A percentile compares a stretch with the other conserved stretches of the same genome.
These are phyloP conservation scores for Xenopus laevis DNA, from an alignment of 2,113 vertebrate species.

Conservation along the genomic window DNA sequence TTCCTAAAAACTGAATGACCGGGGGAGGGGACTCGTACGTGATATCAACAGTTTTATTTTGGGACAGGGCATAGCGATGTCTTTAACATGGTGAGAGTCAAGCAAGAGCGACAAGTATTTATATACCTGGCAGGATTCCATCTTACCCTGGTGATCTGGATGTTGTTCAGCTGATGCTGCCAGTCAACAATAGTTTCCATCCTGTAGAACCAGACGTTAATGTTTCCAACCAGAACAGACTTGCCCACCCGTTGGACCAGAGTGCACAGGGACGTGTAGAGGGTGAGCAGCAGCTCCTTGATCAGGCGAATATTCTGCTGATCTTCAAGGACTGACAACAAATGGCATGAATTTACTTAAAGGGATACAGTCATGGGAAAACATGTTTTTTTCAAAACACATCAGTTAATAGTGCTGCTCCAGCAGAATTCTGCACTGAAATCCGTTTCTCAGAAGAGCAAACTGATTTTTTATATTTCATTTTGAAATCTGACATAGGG, in stretches of 20 bases:
- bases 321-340: constrained; percentile 78
- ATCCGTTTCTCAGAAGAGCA: too few species aligned
- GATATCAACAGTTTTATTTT: too few species aligned
- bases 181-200: constrained; percentile 96
- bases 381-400: too few species aligned
- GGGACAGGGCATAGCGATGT: too few species aligned
- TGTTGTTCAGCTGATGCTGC: constrained; percentile 93
- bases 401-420: too few species aligned
- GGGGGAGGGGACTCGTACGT: too few species aligned
- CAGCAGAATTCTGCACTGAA: too few species aligned
- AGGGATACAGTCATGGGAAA: too few species aligned
- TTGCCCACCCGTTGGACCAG: constrained; percentile 94
- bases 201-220: constrained; percentile 93
- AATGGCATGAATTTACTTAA: background rate
- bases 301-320: constrained; percentile 94
- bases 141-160: constrained; percentile 93
- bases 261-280: constrained; percentile 83
- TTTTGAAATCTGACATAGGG: too few species aligned
- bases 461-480: too few species aligned
- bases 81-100: too few species aligned
- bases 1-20: too few species aligned
- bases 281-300: constrained; percentile 87
- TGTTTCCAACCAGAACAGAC: constrained; percentile 95
- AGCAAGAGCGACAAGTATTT: background rate
- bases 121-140: background rate